Evolutionary conservation across 2,888 invertebrate species (phyloP).

Genomic region (Oligia latruncula): DNA sequence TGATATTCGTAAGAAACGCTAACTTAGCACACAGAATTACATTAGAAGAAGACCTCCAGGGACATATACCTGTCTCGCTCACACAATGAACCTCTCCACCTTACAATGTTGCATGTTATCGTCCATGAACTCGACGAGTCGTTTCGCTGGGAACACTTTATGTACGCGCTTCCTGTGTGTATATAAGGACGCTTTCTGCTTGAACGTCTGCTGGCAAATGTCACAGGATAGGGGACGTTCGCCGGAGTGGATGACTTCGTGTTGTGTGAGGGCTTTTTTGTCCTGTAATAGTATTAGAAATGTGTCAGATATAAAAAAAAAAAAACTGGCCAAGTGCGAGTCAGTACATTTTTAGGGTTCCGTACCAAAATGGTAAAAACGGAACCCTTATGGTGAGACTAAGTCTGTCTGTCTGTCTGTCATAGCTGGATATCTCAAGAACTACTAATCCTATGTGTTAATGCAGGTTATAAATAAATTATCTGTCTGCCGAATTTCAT

Average conservation of each 20-base stretch:
- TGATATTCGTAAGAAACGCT: neutral
- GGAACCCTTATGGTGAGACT: too few species aligned
- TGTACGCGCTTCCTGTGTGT: slow-evolving; percentile 85
- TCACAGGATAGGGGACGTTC: slow-evolving; percentile 83
- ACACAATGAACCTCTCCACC: slow-evolving; percentile 32
- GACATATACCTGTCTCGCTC: neutral
- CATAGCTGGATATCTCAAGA: too few species aligned
- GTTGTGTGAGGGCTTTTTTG: slow-evolving; percentile 83
- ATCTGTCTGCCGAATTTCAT: too few species aligned
- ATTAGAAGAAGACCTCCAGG: neutral
- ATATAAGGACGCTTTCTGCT: slow-evolving; percentile 86
- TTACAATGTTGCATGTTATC: slow-evolving; percentile 40
- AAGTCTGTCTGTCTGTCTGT: too few species aligned
- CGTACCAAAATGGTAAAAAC: too few species aligned
- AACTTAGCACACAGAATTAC: neutral
- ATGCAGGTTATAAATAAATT: too few species aligned
- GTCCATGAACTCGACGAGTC: slow-evolving; percentile 81
- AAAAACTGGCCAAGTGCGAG: too few species aligned
- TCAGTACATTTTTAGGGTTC: too few species aligned
- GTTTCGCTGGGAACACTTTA: slow-evolving; percentile 80
- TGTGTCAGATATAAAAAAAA: neutral
- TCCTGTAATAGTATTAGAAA: slow-evolving; percentile 73
- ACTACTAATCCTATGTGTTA: too few species aligned
- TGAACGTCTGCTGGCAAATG: slow-evolving; percentile 86
- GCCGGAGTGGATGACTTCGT: slow-evolving; percentile 85